Evolutionary conservation across 1,140 invertebrate species (phyloP).

Genomic region (Eulimnadia texana): DNA sequence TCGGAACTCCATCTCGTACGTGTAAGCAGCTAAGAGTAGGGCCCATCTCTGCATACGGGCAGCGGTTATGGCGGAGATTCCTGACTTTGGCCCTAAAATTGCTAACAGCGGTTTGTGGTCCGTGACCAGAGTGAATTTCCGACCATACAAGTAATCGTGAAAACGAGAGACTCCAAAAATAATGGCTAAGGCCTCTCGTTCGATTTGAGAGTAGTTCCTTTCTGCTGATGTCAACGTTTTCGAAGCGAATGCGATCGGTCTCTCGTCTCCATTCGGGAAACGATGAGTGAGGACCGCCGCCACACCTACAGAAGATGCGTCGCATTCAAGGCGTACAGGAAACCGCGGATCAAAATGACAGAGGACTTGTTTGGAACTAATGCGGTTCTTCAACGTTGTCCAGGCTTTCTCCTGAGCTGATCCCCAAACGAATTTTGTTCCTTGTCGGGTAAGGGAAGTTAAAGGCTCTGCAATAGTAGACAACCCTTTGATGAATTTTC

Average conservation of each 20-base stretch:
- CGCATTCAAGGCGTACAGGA: constrained; percentile 1
- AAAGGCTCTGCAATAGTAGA: constrained; percentile 27
- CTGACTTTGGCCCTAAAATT: constrained; percentile 29
- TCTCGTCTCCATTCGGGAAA: too few relatives aligned
- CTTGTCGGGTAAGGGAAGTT: constrained; percentile 22
- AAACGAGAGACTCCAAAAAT: constrained; percentile 37
- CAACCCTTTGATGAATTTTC: constrained; percentile 30
- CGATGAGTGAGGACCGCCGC: too few relatives aligned
- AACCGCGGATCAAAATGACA: not conserved
- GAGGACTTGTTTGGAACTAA: not conserved
- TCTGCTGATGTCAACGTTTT: too few relatives aligned
- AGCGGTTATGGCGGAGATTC: too few relatives aligned
- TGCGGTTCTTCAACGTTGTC: not conserved
- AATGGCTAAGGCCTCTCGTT: constrained; percentile 37
- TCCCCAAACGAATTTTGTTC: not conserved
- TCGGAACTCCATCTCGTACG: too few relatives aligned
- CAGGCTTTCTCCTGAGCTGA: too few relatives aligned
- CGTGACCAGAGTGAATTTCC: constrained; percentile 33
- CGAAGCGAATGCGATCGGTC: too few relatives aligned
- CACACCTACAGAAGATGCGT: too few relatives aligned
- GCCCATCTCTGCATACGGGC: too few relatives aligned
- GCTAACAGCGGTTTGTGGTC: constrained; percentile 34
- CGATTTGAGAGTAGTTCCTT: constrained; percentile 34
- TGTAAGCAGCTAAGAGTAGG: too few relatives aligned
- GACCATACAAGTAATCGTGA: too few relatives aligned